These are phyloP conservation scores for Notolabrus celidotus DNA, from an alignment of 2,797 vertebrate genomes.

Conservation along the genomic window DNA sequence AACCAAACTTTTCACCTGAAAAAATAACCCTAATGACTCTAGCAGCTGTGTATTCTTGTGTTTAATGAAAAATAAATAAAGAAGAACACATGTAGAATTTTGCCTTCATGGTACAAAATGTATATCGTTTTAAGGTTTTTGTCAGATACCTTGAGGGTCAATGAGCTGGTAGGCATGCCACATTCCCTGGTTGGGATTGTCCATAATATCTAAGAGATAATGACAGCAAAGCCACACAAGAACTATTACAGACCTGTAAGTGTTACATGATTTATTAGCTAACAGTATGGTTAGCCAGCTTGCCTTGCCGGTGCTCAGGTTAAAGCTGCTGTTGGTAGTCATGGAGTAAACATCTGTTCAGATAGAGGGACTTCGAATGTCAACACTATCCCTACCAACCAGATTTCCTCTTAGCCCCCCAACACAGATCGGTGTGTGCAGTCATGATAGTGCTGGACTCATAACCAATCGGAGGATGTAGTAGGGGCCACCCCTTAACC, in stretches of 20 bases:
- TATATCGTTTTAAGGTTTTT: not conserved
- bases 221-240: not conserved
- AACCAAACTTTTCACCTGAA: not conserved
- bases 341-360: no score
- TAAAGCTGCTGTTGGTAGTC: no score
- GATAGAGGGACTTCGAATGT: no score
- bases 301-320: no score
- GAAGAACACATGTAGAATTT: not conserved
- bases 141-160: conserved; percentile 84
- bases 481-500: no score
- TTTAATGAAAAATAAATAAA: conserved; percentile 1
- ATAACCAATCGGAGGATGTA: no score
- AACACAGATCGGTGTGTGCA: no score
- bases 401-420: no score
- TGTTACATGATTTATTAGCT: no score
- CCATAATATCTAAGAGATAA: conserved; percentile 85
- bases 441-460: no score
- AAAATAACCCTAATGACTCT: not conserved
- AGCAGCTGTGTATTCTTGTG: not conserved
- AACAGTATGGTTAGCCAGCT: not conserved
- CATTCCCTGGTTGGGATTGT: conserved; percentile 84
- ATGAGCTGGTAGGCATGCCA: conserved; percentile 91
- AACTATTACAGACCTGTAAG: not conserved
- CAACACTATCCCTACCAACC: no score
- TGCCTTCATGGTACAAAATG: not conserved